Evolutionary conservation across 2,113 vertebrate genomes (phyloP), one percentile per base, ranked within the genome.

Genomic region (Anolis carolinensis): DNA sequence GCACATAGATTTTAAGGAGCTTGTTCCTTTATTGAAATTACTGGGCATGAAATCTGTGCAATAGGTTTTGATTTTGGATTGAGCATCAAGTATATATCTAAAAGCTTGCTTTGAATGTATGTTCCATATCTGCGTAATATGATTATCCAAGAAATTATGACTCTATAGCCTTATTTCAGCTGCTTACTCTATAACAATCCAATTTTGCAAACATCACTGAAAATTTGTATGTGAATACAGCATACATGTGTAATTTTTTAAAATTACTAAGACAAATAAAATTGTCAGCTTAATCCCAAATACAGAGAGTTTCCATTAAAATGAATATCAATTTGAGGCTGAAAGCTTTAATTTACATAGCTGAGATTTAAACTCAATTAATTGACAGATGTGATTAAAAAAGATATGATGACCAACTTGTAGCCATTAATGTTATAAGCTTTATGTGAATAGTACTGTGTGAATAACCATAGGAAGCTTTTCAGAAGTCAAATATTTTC

Each of bases 331-430:
- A 3, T 27, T 0, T 6, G 59, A 82, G 78, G 39, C 3, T 76
- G 79, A 86, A 91, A 82, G 73, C 13, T 2, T 83, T 87, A 50
- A 2, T 0, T 74, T 87, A 68, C 74, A 30, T 82, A 63, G 76
- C 77, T 48, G 21, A 0, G 34, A 21, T 36, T 77, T 91, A 77
- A 55, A 30, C 9, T 63, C 36, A 1, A 84, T 16, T 6, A 23
- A 72, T 2, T 59, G 7, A 39, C 13, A 77, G 68, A 25, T 76
- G 0, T 48, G 25, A 4, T 59, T 34, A 90, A 79, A 30, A 21
- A 48, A 63, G 39, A 78, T 78, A 44, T 52, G 55, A 87, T 34
- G 9, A 48, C 27, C n/a, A 18, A 21, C 50, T 78, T 48, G 48
- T 8, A 50, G 5, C 27, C 34, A 62, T 83, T 65, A 32, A 27